Percentiles rank a stretch among this genome's conserved stretches.
These are phyloP conservation scores for Drosophila borborema DNA, from an alignment of 2,888 invertebrate genomes.

Conservation along the genomic window DNA sequence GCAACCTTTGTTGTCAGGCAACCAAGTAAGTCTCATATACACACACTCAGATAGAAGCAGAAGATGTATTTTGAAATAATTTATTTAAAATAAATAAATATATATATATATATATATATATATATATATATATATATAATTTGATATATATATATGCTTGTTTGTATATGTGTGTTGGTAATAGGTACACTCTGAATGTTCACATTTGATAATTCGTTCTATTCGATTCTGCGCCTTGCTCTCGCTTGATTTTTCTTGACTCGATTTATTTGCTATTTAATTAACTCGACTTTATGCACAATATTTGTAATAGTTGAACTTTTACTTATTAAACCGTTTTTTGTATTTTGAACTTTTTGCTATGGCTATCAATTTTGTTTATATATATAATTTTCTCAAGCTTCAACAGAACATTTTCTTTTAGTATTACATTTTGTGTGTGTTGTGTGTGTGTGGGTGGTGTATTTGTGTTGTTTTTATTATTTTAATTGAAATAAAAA, in stretches of 20 bases:
- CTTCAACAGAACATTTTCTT: constrained; percentile 26
- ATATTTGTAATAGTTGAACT: constrained; percentile 64
- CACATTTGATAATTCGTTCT: constrained; percentile 60
- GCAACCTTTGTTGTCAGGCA: constrained; percentile 71
- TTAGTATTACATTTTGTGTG: neutral
- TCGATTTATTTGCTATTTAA: constrained; percentile 32
- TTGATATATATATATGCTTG: constrained; percentile 42
- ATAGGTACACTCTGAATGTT: constrained; percentile 69
- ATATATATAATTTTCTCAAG: constrained; percentile 43
- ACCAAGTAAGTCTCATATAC: constrained; percentile 7
- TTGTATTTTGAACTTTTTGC: constrained; percentile 59
- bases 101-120: constrained; percentile 30
- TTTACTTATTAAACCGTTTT: constrained; percentile 57
- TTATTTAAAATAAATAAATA: constrained; percentile 73
- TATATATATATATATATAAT: constrained; percentile 7
- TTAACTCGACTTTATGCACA: constrained; percentile 53
- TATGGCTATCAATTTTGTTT: constrained; percentile 56
- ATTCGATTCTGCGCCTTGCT: constrained; percentile 8
- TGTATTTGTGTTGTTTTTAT: constrained; percentile 7
- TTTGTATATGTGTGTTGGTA: constrained; percentile 54
- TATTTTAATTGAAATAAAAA: constrained; percentile 40
- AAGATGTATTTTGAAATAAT: constrained; percentile 69
- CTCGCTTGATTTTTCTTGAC: constrained; percentile 7
- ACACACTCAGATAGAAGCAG: neutral
- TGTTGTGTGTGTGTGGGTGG: constrained; percentile 15